Conservation (phyloP, 2,888 invertebrate genomes). For the Synergus laeviventris region DNA sequence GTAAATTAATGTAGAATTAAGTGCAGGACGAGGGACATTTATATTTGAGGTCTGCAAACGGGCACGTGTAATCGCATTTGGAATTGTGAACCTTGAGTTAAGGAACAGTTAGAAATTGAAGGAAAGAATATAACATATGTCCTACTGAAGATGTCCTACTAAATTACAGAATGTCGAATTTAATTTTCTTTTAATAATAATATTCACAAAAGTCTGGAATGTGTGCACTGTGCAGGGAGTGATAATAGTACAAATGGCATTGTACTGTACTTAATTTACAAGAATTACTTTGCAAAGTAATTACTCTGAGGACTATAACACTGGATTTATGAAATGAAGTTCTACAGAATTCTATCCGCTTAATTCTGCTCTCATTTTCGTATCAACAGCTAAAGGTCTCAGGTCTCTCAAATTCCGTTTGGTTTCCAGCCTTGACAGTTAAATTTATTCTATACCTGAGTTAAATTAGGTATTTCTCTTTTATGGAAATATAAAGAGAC, state of each 20-base stretch:
- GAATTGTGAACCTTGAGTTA: constrained; percentile 1
- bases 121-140: not conserved
- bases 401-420: constrained; percentile 1
- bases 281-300: constrained; percentile 30
- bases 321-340: constrained; percentile 4
- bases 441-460: not conserved
- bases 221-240: not conserved
- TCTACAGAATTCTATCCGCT: constrained; percentile 21
- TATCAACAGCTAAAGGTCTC: constrained; percentile 26
- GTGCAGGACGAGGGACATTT: constrained; percentile 13
- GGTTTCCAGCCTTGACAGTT: not conserved
- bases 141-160: not conserved
- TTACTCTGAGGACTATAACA: not conserved
- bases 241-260: constrained; percentile 21
- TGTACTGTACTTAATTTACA: constrained; percentile 1
- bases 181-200: not conserved
- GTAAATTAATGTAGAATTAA: constrained; percentile 13
- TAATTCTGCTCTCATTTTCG: constrained; percentile 27
- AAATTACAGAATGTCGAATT: not conserved
- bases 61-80: constrained; percentile 8
- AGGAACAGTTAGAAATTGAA: not conserved
- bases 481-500: not conserved
- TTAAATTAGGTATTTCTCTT: not conserved
- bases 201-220: not conserved
- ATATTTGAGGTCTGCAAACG: constrained; percentile 1